Evolutionary conservation across 1,140 invertebrate species (phyloP), one percentile per base, ranked within the genome.

Genomic region (Drosophila asahinai): DNA sequence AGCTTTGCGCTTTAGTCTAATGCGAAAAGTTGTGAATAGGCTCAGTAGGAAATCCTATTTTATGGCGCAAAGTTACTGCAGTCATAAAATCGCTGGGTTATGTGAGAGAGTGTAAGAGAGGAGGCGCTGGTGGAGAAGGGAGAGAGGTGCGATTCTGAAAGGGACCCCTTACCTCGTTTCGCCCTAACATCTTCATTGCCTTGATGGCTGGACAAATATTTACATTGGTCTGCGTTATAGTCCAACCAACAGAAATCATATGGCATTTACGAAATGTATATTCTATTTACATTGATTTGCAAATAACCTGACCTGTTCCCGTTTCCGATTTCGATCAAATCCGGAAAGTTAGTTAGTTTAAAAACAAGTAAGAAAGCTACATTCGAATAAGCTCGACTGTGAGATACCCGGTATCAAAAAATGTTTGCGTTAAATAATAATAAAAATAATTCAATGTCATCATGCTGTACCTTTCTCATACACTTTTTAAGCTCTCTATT

Each of bases 21-120:
- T 90, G 86, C 86, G 86, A 90, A 90, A 90, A 90, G 86, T 90
- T 90, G 86, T 90, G 86, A 90, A 90, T 90, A 90, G 86, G 86
- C 86, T 90, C 86, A 90, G 86, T 86, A 86, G 86, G 86, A 90
- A 90, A 90, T 90, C 86, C 86, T 90, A 90, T 90, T 90, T 90
- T 90, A 90, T 90, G 86, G 86, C 72, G 79, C 66, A 90, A 90
- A 90, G 86, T 91, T 90, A 90, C 86, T 90, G 86, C 86, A 90
- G 86, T 90, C 86, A 90, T 90, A 90, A 90, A 90, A 90, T 73
- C 83, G 73, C 68, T 89, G 83, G 66, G 55, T 82, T 80, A 80
- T 76, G 60, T 64, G 52, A 48, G 48, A 38, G 27, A 40, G 51
- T 49, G 30, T 27, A 47, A 36, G 38, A n/a, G 19, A 19, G 45